These are phyloP conservation scores for Apolygus lucorum DNA, from an alignment of 1,140 invertebrate species.

Conservation along the genomic window DNA sequence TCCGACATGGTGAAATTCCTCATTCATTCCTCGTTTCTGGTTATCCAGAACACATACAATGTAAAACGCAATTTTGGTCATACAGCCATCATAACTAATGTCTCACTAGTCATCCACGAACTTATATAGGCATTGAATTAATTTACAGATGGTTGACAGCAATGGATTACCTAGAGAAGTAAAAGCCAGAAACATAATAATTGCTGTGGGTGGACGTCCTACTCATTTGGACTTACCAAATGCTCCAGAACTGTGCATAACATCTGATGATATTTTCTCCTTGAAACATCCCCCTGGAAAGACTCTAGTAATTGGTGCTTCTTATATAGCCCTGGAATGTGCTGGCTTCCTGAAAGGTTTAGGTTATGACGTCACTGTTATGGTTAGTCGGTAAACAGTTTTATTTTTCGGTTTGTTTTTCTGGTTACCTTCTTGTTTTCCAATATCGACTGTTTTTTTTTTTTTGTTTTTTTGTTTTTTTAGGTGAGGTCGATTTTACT, in stretches of 20 bases:
- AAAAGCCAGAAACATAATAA: slow-evolving; percentile 74
- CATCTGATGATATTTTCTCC: slow-evolving; percentile 95
- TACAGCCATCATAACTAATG: too few species aligned
- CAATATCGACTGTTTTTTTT: too few species aligned
- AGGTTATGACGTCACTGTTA: slow-evolving; percentile 80
- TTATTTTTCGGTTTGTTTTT: neutral
- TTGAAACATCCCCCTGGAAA: slow-evolving; percentile 79
- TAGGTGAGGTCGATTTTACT: slow-evolving; percentile 55
- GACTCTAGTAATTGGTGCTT: slow-evolving; percentile 83
- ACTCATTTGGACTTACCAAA: slow-evolving; percentile 77
- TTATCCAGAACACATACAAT: too few species aligned
- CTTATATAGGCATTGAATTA: too few species aligned
- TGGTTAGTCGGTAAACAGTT: slow-evolving; percentile 49
- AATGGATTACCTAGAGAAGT: slow-evolving; percentile 57
- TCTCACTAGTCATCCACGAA: too few species aligned
- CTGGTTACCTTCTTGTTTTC: too few species aligned
- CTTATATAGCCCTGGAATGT: slow-evolving; percentile 81
- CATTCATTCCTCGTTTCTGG: too few species aligned
- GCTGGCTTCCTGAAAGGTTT: slow-evolving; percentile 87
- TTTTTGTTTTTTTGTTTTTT: neutral
- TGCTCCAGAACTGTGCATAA: slow-evolving; percentile 74
- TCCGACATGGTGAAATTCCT: too few species aligned
- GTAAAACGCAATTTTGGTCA: too few species aligned
- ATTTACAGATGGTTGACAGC: slow-evolving; percentile 46
- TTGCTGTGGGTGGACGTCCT: slow-evolving; percentile 89